Percentiles rank a stretch among this genome's conserved stretches.
Conservation (phyloP, 2,797 vertebrate genomes). For the Myotis findleyi region DNA sequence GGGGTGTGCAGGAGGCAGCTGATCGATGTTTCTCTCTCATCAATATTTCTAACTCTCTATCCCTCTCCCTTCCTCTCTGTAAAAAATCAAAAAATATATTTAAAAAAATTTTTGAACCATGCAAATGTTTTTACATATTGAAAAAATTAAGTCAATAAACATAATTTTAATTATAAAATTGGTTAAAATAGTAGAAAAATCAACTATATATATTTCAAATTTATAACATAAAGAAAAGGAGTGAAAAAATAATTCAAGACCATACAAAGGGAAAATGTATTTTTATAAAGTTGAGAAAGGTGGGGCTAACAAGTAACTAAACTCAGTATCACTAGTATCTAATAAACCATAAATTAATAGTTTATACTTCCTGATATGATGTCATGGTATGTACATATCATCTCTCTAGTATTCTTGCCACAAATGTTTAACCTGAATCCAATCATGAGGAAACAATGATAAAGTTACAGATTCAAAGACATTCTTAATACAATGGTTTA, state of each 20-base stretch:
- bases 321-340: neutral
- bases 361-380: neutral
- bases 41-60: no score
- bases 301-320: neutral
- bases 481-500: neutral
- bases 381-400: neutral
- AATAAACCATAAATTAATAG: neutral
- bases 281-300: neutral
- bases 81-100: no score
- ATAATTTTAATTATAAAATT: neutral
- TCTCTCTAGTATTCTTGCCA: neutral
- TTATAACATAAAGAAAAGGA: neutral
- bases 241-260: neutral
- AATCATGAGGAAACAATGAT: neutral
- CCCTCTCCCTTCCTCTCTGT: no score
- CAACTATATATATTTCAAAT: neutral
- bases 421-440: neutral
- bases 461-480: neutral
- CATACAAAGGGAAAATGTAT: neutral
- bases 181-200: neutral
- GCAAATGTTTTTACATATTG: neutral
- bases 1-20: no score
- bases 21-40: no score
- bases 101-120: neutral
- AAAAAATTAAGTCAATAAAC: neutral